These are phyloP conservation scores for Diorhabda sublineata DNA, from an alignment of 1,140 invertebrate species.

Conservation along the genomic window DNA sequence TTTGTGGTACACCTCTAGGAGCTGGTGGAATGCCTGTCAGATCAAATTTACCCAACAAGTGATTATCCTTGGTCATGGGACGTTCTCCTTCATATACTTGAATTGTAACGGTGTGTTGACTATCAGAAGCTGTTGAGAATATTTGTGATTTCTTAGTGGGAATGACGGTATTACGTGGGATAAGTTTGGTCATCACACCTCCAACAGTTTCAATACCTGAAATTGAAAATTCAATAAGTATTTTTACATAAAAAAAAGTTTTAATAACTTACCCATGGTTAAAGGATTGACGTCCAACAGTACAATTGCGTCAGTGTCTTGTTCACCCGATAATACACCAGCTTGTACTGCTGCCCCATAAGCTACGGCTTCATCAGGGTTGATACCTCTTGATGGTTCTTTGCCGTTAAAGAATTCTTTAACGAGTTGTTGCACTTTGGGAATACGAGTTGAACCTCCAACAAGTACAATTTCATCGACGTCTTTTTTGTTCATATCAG, in stretches of 20 bases:
- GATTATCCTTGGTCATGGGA: constrained; percentile 99
- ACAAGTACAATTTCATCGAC: constrained; percentile 99
- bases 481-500: constrained; percentile 98
- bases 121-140: constrained; percentile 98
- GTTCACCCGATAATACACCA: constrained; percentile 84
- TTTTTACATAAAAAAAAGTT: no score
- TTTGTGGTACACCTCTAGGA: constrained; percentile 96
- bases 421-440: constrained; percentile 97
- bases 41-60: constrained; percentile 94
- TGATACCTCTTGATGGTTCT: constrained; percentile 96
- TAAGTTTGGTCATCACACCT: constrained; percentile 99
- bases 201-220: constrained; percentile 92
- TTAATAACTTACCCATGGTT: constrained; percentile 70
- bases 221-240: no score
- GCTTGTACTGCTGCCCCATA: constrained; percentile 99
- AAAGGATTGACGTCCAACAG: constrained; percentile 94
- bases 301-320: constrained; percentile 94
- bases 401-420: constrained; percentile 99
- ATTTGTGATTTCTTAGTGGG: constrained; percentile 99
- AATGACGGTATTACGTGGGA: constrained; percentile 96
- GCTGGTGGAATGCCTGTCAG: constrained; percentile 97
- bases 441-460: constrained; percentile 98
- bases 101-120: constrained; percentile 98
- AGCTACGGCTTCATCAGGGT: constrained; percentile 97
- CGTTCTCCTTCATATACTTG: constrained; percentile 97